Percentiles rank a stretch among this genome's conserved stretches.
phyloP scores from a whole-genome alignment of 2,888 invertebrate species.

The Drosophila rubida region DNA sequence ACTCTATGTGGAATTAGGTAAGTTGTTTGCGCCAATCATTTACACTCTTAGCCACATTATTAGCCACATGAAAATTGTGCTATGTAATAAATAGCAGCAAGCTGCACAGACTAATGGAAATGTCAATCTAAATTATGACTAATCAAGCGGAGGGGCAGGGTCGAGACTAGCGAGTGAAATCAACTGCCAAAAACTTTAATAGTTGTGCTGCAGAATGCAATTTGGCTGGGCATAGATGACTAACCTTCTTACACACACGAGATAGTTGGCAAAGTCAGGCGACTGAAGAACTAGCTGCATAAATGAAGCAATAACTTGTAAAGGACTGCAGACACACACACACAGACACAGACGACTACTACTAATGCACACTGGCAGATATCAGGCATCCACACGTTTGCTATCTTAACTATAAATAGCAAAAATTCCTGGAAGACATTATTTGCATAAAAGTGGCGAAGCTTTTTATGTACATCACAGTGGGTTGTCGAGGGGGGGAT shows the following conservation, averaged over 20 bases:
- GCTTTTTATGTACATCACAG: conserved; percentile 43
- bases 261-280: conserved; percentile 21
- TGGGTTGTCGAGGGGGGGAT: not conserved
- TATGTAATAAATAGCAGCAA: conserved; percentile 72
- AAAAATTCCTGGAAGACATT: conserved; percentile 80
- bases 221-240: conserved; percentile 46
- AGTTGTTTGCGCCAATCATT: no score
- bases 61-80: not conserved
- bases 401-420: conserved; percentile 80
- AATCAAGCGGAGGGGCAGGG: not conserved
- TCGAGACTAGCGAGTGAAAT: not conserved
- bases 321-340: conserved; percentile 35
- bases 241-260: no score
- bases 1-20: conserved; percentile 96
- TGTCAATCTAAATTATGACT: conserved; percentile 66
- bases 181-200: conserved; percentile 63
- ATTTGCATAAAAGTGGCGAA: conserved; percentile 79
- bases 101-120: conserved; percentile 82
- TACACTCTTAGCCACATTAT: no score
- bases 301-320: conserved; percentile 79
- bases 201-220: conserved; percentile 61
- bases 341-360: conserved; percentile 15
- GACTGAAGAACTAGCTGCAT: conserved; percentile 51
- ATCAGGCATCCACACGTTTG: conserved; percentile 76
- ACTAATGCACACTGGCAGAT: conserved; percentile 71